These are phyloP conservation scores for Apomyelois bistriatella DNA, from an alignment of 2,888 invertebrate species.

Conservation along the genomic window DNA sequence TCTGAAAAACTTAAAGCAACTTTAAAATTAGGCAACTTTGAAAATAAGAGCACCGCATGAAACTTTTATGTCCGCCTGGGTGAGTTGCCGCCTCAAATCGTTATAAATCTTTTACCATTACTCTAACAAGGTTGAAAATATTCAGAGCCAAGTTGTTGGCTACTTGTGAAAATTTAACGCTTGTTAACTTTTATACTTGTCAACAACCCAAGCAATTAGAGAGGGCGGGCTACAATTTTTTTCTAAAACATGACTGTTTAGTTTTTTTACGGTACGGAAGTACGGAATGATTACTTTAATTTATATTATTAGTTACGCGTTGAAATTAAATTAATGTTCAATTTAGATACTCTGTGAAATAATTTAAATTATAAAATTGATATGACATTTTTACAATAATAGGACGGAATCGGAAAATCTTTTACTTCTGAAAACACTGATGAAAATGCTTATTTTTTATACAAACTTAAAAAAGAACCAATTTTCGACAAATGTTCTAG, in stretches of 20 bases:
- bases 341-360: too few relatives aligned
- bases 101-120: constrained; percentile 55
- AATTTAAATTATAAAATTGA: too few relatives aligned
- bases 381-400: too few relatives aligned
- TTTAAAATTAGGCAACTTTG: constrained; percentile 57
- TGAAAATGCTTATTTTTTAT: too few relatives aligned
- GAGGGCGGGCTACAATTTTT: background rate
- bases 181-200: constrained; percentile 34
- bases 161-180: constrained; percentile 34
- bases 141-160: constrained; percentile 34
- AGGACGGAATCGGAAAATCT: too few relatives aligned
- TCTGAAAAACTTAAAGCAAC: constrained; percentile 51
- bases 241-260: background rate
- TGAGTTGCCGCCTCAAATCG: constrained; percentile 47
- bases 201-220: constrained; percentile 1
- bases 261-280: background rate
- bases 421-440: too few relatives aligned
- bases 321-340: too few relatives aligned
- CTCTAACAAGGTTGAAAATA: constrained; percentile 40
- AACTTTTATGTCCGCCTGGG: constrained; percentile 44
- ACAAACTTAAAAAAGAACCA: too few relatives aligned
- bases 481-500: too few relatives aligned
- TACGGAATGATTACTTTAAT: too few relatives aligned
- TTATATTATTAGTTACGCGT: too few relatives aligned
- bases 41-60: constrained; percentile 48